Conservation (phyloP, 2,797 vertebrate genomes). For the Syndactyla subalaris region DNA sequence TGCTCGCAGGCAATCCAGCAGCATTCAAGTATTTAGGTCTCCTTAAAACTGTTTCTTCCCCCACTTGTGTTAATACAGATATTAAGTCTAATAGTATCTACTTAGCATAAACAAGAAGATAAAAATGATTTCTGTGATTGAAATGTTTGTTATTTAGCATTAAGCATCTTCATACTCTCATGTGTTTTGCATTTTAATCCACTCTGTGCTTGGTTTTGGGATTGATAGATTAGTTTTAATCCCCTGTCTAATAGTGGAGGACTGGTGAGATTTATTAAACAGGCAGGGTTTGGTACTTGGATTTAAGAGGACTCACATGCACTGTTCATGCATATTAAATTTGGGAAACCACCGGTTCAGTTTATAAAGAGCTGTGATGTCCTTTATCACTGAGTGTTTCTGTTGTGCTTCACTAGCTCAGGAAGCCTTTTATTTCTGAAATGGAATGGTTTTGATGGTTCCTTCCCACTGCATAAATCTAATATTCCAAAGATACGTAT, state of each 20-base stretch:
- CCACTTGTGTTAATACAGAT: slow-evolving; percentile 79
- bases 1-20: slow-evolving; percentile 19
- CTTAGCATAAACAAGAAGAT: slow-evolving; percentile 85
- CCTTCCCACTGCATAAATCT: slow-evolving; percentile 40
- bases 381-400: slow-evolving; percentile 73
- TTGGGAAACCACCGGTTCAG: slow-evolving; percentile 72
- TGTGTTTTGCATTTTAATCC: slow-evolving; percentile 84
- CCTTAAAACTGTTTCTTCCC: slow-evolving; percentile 69
- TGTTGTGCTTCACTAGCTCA: slow-evolving; percentile 63
- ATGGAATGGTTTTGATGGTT: slow-evolving; percentile 68
- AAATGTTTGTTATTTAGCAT: slow-evolving; percentile 85
- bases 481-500: slow-evolving; percentile 36
- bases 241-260: slow-evolving; percentile 83
- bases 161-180: slow-evolving; percentile 78
- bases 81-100: slow-evolving; percentile 82
- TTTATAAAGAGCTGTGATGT: slow-evolving; percentile 73
- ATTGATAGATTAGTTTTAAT: slow-evolving; percentile 87
- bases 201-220: slow-evolving; percentile 82
- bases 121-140: slow-evolving; percentile 83
- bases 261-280: slow-evolving; percentile 83
- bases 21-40: slow-evolving; percentile 71
- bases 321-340: slow-evolving; percentile 79
- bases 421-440: slow-evolving; percentile 65
- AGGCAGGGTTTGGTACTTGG: slow-evolving; percentile 80
- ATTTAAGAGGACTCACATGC: slow-evolving; percentile 79